Conservation (phyloP, 2,888 invertebrate genomes). For the Nymphalis c-album region DNA sequence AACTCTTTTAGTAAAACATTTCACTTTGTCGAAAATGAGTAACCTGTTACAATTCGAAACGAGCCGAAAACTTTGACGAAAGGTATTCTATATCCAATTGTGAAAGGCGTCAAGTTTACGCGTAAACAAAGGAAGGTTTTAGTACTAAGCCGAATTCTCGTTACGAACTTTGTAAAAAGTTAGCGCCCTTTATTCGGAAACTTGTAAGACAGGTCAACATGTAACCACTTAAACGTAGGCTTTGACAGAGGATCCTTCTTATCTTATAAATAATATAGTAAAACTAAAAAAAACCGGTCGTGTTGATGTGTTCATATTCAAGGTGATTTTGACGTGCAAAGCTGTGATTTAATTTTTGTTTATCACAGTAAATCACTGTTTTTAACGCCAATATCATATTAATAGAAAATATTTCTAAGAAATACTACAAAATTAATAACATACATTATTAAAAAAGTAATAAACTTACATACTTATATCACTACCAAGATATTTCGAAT, state of each 20-base stretch:
- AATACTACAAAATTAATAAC: no score
- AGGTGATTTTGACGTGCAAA: no score
- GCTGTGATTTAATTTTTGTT: no score
- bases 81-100: slow-evolving; percentile 17
- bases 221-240: slow-evolving; percentile 16
- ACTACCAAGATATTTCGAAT: no score
- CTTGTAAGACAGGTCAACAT: slow-evolving; percentile 12
- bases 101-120: slow-evolving; percentile 10
- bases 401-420: no score
- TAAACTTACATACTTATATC: no score
- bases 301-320: no score
- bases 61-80: slow-evolving; percentile 11
- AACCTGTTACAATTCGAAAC: not conserved
- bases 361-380: no score
- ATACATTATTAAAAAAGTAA: no score
- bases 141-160: slow-evolving; percentile 4
- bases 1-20: slow-evolving; percentile 14
- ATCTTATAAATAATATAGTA: not conserved
- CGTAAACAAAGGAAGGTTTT: slow-evolving; percentile 19
- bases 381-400: no score
- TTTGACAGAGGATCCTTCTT: not conserved
- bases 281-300: not conserved
- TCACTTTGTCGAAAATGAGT: not conserved
- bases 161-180: slow-evolving; percentile 12
- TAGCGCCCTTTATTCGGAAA: slow-evolving; percentile 5